A percentile compares a stretch with the other conserved stretches of the same genome.
Conservation (phyloP, 2,113 vertebrate genomes). For the Morone chrysops region DNA sequence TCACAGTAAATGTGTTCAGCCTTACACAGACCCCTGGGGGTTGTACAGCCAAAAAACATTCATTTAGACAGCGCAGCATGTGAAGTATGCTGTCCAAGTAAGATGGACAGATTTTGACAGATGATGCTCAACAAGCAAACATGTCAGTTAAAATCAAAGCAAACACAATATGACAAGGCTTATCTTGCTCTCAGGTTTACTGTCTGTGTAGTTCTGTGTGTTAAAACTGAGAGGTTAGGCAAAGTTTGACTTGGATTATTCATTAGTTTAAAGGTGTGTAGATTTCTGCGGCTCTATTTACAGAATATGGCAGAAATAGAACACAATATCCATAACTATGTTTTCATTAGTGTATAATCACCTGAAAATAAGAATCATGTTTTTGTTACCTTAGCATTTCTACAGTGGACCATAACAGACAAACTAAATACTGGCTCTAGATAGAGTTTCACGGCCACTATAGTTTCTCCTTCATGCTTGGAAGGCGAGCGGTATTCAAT, state of each 20-base stretch:
- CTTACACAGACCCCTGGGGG: neutral
- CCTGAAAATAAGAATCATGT: too few species aligned
- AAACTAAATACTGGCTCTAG: too few species aligned
- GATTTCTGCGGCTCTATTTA: too few species aligned
- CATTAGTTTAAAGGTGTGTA: neutral
- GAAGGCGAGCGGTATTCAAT: too few species aligned
- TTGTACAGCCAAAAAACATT: neutral
- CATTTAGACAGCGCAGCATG: constrained; percentile 21
- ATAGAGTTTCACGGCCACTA: too few species aligned
- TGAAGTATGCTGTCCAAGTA: neutral
- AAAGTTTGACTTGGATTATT: neutral
- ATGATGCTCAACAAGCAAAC: constrained; percentile 27
- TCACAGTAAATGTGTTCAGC: constrained; percentile 26
- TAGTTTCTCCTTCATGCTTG: too few species aligned
- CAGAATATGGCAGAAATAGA: too few species aligned
- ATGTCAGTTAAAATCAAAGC: constrained; percentile 11
- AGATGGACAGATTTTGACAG: constrained; percentile 39
- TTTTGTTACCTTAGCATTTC: too few species aligned
- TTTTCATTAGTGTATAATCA: too few species aligned
- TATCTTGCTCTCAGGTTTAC: neutral
- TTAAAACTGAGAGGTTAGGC: neutral
- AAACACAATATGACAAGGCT: constrained; percentile 8
- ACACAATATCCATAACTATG: too few species aligned
- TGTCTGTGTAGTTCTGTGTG: neutral
- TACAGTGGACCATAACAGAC: too few species aligned